Conservation (phyloP, 2,888 invertebrate genomes). For the Pachydiplax longipennis region DNA sequence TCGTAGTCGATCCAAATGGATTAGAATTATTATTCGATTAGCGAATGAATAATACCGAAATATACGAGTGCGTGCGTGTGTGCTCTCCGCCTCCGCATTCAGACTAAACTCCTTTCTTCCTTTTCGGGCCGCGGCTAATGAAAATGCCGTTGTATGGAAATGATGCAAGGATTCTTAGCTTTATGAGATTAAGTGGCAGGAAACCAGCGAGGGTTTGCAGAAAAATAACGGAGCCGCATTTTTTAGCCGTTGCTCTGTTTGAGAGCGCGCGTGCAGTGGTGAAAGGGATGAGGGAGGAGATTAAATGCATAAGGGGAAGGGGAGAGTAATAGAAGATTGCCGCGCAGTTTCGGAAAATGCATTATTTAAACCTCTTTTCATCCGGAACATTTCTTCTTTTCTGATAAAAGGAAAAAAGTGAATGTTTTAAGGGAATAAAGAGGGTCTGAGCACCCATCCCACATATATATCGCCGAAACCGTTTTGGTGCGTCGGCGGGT, state of each 20-base stretch:
- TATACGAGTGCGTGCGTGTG: not conserved
- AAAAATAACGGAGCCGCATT: conserved; percentile 6
- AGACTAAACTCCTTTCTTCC: conserved; percentile 2
- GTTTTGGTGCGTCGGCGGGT: not conserved
- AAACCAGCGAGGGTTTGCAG: conserved; percentile 45
- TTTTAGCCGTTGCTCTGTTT: conserved; percentile 24
- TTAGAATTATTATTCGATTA: not conserved
- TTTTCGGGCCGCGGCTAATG: conserved; percentile 20
- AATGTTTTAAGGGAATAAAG: conserved; percentile 8
- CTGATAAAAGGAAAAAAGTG: not conserved
- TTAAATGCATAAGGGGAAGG: not conserved
- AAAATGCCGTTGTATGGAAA: conserved; percentile 45
- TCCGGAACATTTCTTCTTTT: conserved; percentile 2
- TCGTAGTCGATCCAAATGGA: no score
- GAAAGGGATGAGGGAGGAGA: not conserved
- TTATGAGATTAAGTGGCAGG: conserved; percentile 43
- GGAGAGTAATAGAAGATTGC: conserved; percentile 12
- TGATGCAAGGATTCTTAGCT: conserved; percentile 44
- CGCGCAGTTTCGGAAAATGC: conserved; percentile 37
- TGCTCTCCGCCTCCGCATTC: not conserved
- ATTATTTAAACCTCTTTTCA: conserved; percentile 41
- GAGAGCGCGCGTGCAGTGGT: conserved; percentile 29
- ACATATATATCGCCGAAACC: not conserved
- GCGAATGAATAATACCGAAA: not conserved
- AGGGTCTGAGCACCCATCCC: not conserved